Conservation (phyloP, 1,140 invertebrate species). For the Macrocentrus cingulum region DNA sequence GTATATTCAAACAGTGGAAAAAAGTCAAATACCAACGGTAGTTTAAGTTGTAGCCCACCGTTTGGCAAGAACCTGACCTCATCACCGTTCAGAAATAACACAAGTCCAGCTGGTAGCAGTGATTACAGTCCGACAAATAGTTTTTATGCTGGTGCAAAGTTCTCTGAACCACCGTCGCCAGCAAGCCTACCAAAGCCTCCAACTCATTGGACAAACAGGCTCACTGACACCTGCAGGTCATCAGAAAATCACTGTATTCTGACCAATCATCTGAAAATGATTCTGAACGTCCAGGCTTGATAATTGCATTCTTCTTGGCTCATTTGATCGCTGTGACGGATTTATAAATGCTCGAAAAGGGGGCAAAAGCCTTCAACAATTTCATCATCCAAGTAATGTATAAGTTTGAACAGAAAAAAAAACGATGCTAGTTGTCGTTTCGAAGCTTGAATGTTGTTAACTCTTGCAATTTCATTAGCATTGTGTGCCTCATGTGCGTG, state of each 20-base stretch:
- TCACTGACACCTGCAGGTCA: constrained; percentile 40
- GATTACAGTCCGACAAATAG: constrained; percentile 52
- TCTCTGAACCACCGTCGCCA: constrained; percentile 65
- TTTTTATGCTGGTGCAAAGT: constrained; percentile 66
- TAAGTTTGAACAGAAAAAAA: too few relatives aligned
- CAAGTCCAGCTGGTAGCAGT: constrained; percentile 36
- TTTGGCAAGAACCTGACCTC: constrained; percentile 35
- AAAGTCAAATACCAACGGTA: constrained; percentile 24
- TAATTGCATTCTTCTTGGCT: constrained; percentile 23
- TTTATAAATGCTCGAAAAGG: too few relatives aligned
- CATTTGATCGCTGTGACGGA: too few relatives aligned
- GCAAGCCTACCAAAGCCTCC: constrained; percentile 64
- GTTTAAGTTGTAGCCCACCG: constrained; percentile 43
- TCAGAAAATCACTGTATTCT: constrained; percentile 43
- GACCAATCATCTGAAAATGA: constrained; percentile 61
- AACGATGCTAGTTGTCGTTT: too few relatives aligned
- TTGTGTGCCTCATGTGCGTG: too few relatives aligned
- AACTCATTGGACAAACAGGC: constrained; percentile 58
- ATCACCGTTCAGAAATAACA: constrained; percentile 36
- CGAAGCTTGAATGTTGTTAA: neutral
- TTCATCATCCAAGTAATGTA: too few relatives aligned
- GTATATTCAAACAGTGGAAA: constrained; percentile 31
- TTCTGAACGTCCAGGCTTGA: constrained; percentile 63
- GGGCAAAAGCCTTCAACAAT: too few relatives aligned
- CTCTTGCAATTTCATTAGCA: neutral